Evolutionary conservation across 2,113 vertebrate genomes (phyloP).

Genomic region (Chamaea fasciata): DNA sequence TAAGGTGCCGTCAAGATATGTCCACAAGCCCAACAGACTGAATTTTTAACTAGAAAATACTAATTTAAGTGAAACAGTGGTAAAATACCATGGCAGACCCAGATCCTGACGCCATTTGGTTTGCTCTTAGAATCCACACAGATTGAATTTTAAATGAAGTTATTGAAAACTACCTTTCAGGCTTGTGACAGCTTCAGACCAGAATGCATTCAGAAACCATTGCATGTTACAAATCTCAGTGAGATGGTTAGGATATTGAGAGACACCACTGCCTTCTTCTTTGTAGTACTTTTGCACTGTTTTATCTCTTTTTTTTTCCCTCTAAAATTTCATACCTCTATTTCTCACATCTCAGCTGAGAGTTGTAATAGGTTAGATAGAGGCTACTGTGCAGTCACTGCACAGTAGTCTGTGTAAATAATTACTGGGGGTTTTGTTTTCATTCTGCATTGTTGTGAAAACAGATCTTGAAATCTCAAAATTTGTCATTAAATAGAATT

Average conservation of each 20-base stretch:
- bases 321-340: background rate
- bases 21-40: background rate
- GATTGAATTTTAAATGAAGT: background rate
- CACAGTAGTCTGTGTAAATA: background rate
- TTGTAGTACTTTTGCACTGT: background rate
- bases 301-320: background rate
- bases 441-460: background rate
- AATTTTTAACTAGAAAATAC: background rate
- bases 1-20: background rate
- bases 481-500: background rate
- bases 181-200: fast-evolving
- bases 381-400: background rate
- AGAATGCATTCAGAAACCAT: background rate
- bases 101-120: background rate
- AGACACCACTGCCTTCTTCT: background rate
- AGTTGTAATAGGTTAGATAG: background rate
- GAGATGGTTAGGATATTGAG: background rate
- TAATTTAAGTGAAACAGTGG: background rate
- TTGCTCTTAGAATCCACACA: background rate
- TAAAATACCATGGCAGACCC: background rate
- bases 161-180: background rate
- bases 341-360: background rate
- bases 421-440: background rate
- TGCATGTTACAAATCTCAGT: background rate
- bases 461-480: background rate